These are phyloP conservation scores for Acholoe squamosa DNA, from an alignment of 2,888 invertebrate species.

Conservation along the genomic window DNA sequence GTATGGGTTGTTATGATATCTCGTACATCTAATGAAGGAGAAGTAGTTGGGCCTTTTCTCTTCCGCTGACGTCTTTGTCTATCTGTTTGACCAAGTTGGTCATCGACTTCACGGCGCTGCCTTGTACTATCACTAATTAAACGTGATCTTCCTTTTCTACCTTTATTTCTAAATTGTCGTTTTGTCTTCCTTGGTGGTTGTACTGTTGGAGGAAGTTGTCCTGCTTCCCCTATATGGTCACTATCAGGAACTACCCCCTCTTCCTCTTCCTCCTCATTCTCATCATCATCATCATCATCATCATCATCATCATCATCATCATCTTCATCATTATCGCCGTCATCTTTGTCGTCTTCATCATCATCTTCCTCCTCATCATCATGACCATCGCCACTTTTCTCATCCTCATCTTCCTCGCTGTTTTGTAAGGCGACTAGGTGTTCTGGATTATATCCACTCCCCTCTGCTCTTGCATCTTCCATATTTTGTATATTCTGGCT, in stretches of 20 bases:
- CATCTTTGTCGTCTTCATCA: neutral
- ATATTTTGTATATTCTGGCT: too few species aligned
- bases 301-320: neutral
- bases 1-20: neutral
- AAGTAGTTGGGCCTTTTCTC: neutral
- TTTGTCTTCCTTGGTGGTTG: too few species aligned
- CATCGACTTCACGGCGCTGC: neutral
- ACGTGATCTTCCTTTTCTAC: neutral
- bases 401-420: neutral
- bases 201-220: too few species aligned
- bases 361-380: neutral
- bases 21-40: too few species aligned
- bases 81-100: neutral
- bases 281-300: neutral
- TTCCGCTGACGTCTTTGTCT: neutral
- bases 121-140: neutral
- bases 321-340: slow-evolving; percentile 4
- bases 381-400: neutral
- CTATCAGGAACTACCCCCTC: neutral
- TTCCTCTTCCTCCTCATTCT: neutral
- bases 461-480: too few species aligned
- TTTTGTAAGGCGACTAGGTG: neutral
- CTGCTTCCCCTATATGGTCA: neutral
- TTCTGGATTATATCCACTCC: too few species aligned
- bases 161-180: neutral